Base-by-base conservation (phyloP, 37 sponge, comb jelly and placozoan genomes). In the Chondrilla cf. caribensis region DNA sequence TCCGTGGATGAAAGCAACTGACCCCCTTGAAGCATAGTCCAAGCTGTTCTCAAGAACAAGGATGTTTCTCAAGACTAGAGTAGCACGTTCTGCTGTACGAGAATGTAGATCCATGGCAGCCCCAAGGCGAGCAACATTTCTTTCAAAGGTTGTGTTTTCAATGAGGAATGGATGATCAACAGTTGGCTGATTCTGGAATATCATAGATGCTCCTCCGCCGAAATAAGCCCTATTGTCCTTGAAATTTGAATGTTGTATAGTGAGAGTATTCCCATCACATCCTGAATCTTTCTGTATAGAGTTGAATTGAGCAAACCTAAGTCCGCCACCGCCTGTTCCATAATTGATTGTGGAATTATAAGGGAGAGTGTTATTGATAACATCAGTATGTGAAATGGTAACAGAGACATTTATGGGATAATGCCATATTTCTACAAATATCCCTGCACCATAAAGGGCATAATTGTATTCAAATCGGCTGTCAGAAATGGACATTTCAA, bases 391-490 rank as follows among this genome's bases (percentile, higher is more conserved):
- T 25, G 36, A 37, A 1, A 73, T 37, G 7, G 15, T 19, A 5
- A 73, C n/a, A 0, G 76, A 40, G 18, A 73, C 76, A 40, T 73
- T 73, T 32, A 3, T 24, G 21, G 76, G 76, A 24, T 73, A 40
- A 37, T 73, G 76, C 41, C 43, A 40, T 0, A 43, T 1, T 73
- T 73, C 76, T 37, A 73, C 36, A 40, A 73, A 73, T n/a, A 73
- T 5, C 41, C 76, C 76, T 41, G 8, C 76, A 2, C 76, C 76
- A 40, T 73, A 73, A 21, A 73, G 44, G 19, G 76, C 76, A 31
- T 37, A 40, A 25, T 73, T 73, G 21, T 40, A 41, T 14, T 43
- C 11, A 73, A 73, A 73, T 4, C 41, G 38, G 44, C 76, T n/a
- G 43, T 42, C 43, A 39, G 25, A n/a, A 15, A 73, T 37, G 25